Conservation (phyloP, 2,888 invertebrate genomes). For the Spatulosminthurus flaviceps region DNA sequence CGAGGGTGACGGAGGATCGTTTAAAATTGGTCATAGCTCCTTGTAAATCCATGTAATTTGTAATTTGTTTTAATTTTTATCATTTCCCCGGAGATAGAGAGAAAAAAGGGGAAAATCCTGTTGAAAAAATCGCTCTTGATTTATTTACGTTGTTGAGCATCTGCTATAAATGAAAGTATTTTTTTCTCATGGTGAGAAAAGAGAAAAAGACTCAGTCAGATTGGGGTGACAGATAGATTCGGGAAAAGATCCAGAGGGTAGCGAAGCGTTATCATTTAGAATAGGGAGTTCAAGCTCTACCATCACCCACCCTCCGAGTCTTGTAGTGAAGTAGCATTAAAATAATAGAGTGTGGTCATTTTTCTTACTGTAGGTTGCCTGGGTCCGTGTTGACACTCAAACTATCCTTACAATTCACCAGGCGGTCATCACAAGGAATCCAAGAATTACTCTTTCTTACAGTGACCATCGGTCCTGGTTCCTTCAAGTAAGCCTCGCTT, state of each 20-base stretch:
- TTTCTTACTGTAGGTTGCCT: slow-evolving; percentile 77
- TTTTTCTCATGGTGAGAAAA: too few relatives aligned
- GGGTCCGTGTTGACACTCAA: slow-evolving; percentile 92
- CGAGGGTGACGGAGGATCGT: too few relatives aligned
- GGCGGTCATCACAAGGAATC: slow-evolving; percentile 90
- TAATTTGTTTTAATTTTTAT: too few relatives aligned
- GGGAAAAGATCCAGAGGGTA: slow-evolving; percentile 25
- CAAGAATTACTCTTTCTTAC: slow-evolving; percentile 84
- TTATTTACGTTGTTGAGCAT: too few relatives aligned
- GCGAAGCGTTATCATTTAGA: slow-evolving; percentile 31
- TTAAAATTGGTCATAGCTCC: too few relatives aligned
- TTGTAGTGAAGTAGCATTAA: slow-evolving; percentile 31
- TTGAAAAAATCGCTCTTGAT: too few relatives aligned
- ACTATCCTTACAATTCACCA: slow-evolving; percentile 92
- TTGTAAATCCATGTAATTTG: too few relatives aligned
- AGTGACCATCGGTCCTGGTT: slow-evolving; percentile 93
- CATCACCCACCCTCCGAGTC: background rate
- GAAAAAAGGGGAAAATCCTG: too few relatives aligned
- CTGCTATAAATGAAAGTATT: too few relatives aligned
- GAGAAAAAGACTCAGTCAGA: background rate
- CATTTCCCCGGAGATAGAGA: too few relatives aligned
- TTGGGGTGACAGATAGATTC: slow-evolving; percentile 30
- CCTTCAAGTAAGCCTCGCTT: slow-evolving; percentile 71
- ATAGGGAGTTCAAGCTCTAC: background rate
- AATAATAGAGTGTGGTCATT: slow-evolving; percentile 47